Evolutionary conservation across 2,888 invertebrate genomes (phyloP), one percentile per base, ranked within the genome.

Genomic region (Drosophila buzzatii): DNA sequence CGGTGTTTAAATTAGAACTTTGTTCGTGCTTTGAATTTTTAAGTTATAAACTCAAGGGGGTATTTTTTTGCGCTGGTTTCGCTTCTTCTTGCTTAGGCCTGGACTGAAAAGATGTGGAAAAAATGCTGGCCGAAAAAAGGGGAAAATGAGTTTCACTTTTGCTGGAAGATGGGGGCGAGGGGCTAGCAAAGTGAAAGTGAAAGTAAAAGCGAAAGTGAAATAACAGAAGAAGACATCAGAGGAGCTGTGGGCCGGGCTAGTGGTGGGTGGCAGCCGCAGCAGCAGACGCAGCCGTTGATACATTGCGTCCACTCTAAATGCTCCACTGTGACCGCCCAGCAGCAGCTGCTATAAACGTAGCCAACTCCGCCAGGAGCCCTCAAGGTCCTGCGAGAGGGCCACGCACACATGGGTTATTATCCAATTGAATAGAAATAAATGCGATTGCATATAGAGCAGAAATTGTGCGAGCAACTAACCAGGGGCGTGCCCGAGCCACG

Each of bases 21-120:
- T 92, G 89, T 92, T 91, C 92, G 92, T 92, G 92, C 91, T 92
- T 92, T 92, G 92, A 92, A 92, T 92, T 92, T 92, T 92, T 91
- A 92, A 92, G 91, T 91, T 90, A 87, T 86, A 85, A 91, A 91
- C 91, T 91, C 90, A 79, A 90, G 90, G 90, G 91, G 85, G 86
- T 82, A 82, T 88, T 89, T 82, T 74, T 70, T 74, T 73, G 73
- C 63, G 70, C 67, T 75, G 41, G 20, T 27, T 23, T 42, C 16
- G 57, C 45, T 58, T 14, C 39, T 61, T 70, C 49, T 60, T 51
- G 18, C 47, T 59, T 56, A 53, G 73, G 59, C 72, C 75, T 53
- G 74, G 78, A 55, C 76, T 41, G 72, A 75, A 75, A 72, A 59
- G 44, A 47, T 27, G 33, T 14, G 42, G 31, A 44, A 57, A 76